Percentiles rank a stretch among this genome's conserved stretches.
These are phyloP conservation scores for Zaprionus inermis DNA, from an alignment of 1,140 invertebrate genomes.

Conservation along the genomic window DNA sequence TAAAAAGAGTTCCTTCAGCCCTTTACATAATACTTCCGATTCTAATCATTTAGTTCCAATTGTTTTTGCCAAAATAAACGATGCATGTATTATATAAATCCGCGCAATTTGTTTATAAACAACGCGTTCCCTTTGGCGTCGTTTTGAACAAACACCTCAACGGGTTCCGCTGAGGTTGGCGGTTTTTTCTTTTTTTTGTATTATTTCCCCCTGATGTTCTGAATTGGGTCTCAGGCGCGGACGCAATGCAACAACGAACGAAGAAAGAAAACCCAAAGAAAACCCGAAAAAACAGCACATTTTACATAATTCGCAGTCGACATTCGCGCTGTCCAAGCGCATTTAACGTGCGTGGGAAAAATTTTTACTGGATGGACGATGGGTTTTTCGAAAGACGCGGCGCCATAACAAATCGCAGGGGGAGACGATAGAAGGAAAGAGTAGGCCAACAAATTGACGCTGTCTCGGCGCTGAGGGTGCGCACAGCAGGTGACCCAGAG, in stretches of 20 bases:
- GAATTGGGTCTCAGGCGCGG: conserved; percentile 50
- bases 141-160: conserved; percentile 48
- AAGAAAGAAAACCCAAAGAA: conserved; percentile 34
- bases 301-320: conserved; percentile 76
- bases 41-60: background rate
- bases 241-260: conserved; percentile 18
- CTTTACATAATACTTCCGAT: background rate
- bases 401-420: conserved; percentile 48
- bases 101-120: conserved; percentile 70
- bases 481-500: conserved; percentile 35
- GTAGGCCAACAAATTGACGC: conserved; percentile 28
- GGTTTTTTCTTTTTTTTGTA: conserved; percentile 35
- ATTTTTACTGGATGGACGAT: conserved; percentile 47
- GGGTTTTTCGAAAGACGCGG: conserved; percentile 47
- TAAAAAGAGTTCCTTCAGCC: background rate
- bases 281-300: conserved; percentile 53
- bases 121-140: conserved; percentile 29
- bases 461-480: background rate
- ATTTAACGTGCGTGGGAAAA: conserved; percentile 73
- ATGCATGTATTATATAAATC: conserved; percentile 49
- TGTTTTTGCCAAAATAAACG: background rate
- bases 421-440: conserved; percentile 5
- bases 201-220: conserved; percentile 11
- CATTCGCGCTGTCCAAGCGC: conserved; percentile 47
- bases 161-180: conserved; percentile 49